A percentile compares a stretch with the other conserved stretches of the same genome.
These are phyloP conservation scores for Habropoda laboriosa DNA, from an alignment of 1,140 invertebrate species.

Conservation along the genomic window DNA sequence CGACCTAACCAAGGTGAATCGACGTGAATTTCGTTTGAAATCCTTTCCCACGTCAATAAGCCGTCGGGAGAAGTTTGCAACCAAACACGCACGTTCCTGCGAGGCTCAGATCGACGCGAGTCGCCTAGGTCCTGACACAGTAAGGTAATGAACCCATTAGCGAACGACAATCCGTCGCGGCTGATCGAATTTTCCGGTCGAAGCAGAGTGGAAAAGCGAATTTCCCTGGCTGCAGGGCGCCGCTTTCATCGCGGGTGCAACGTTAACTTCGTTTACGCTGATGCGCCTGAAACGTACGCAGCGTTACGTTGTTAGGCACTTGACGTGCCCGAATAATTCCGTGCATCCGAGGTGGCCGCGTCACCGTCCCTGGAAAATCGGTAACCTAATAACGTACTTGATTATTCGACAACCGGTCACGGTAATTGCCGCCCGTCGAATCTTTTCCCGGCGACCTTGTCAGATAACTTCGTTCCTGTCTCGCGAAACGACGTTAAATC, in stretches of 20 bases:
- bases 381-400: constrained; percentile 32
- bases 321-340: constrained; percentile 54
- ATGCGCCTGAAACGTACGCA: constrained; percentile 64
- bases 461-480: constrained; percentile 1
- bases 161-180: constrained; percentile 56
- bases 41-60: too few relatives aligned
- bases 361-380: constrained; percentile 37
- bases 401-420: constrained; percentile 32
- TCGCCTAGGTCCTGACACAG: constrained; percentile 16
- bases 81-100: not conserved
- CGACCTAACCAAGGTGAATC: too few relatives aligned
- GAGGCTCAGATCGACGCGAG: not conserved
- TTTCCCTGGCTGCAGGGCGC: constrained; percentile 48
- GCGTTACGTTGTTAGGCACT: constrained; percentile 68
- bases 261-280: constrained; percentile 62
- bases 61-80: not conserved
- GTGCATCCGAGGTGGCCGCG: constrained; percentile 19
- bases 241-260: constrained; percentile 58
- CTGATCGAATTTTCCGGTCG: constrained; percentile 61
- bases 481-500: not conserved
- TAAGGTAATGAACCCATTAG: constrained; percentile 60
- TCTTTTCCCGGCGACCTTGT: constrained; percentile 1
- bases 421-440: constrained; percentile 10
- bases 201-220: constrained; percentile 49
- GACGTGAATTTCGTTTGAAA: too few relatives aligned